phyloP scores from a whole-genome alignment of 1,140 invertebrate species.

The Drosophila nannoptera region DNA sequence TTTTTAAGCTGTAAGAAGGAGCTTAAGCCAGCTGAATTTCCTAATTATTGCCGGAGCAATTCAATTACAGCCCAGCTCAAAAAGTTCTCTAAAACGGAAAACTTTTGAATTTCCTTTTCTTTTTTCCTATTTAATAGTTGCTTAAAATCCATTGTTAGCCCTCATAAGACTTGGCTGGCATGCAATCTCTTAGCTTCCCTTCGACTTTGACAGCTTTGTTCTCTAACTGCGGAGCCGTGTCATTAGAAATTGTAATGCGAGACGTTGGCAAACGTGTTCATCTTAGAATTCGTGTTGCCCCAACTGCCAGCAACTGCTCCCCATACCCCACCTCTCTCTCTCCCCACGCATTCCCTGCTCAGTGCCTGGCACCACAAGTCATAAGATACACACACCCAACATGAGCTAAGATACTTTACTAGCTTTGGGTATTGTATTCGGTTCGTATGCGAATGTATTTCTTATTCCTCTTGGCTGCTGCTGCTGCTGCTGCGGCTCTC shows the following conservation, averaged over 20 bases:
- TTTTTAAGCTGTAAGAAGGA: background rate
- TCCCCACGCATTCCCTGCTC: background rate
- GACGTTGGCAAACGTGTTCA: constrained; percentile 67
- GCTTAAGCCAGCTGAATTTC: too few species aligned
- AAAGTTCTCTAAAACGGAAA: background rate
- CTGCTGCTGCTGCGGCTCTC: constrained; percentile 40
- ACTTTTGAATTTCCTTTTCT: too few species aligned
- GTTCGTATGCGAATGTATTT: constrained; percentile 8
- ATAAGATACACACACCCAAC: constrained; percentile 39
- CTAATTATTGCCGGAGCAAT: too few species aligned
- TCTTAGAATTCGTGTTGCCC: constrained; percentile 61
- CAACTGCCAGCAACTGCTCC: background rate
- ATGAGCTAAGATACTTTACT: constrained; percentile 36
- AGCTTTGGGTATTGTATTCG: constrained; percentile 54
- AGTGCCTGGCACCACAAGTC: constrained; percentile 11
- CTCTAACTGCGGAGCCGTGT: constrained; percentile 16
- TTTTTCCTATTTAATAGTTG: background rate
- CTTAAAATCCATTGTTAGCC: background rate
- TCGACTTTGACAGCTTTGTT: constrained; percentile 31
- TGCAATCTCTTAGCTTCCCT: constrained; percentile 23
- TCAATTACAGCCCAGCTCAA: too few species aligned
- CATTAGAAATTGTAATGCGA: constrained; percentile 71
- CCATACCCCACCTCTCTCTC: background rate
- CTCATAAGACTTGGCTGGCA: constrained; percentile 5
- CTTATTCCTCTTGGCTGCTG: constrained; percentile 23